A percentile compares a stretch with the other conserved stretches of the same genome.
Evolutionary conservation across 1,140 invertebrate species (phyloP).

Genomic region (Temnothorax longispinosus): DNA sequence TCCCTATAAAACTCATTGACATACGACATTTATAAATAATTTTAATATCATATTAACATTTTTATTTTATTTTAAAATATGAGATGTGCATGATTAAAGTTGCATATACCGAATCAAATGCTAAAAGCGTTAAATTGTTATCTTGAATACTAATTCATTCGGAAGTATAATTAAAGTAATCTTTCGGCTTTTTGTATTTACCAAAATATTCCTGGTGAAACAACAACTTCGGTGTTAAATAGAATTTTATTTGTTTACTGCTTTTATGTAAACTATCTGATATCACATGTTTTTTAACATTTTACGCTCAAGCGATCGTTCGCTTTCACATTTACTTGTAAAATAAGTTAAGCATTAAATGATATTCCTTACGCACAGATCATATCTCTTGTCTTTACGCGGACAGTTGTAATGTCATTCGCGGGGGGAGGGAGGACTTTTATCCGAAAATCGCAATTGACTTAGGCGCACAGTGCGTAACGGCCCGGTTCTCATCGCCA

Average conservation of each 20-base stretch:
- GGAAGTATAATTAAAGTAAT: not conserved
- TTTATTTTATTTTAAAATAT: slow-evolving; percentile 1
- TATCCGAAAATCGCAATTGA: slow-evolving; percentile 48
- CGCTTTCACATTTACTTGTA: not conserved
- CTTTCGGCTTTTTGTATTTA: not conserved
- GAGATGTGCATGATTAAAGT: not conserved
- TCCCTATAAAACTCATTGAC: not conserved
- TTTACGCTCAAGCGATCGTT: not conserved
- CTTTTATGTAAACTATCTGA: slow-evolving; percentile 14
- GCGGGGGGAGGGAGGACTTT: not conserved
- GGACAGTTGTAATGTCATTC: not conserved
- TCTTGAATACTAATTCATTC: not conserved
- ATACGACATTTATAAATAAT: not conserved
- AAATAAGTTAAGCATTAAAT: slow-evolving; percentile 42
- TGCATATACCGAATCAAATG: not conserved
- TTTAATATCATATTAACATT: not conserved
- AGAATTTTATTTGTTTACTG: slow-evolving; percentile 20
- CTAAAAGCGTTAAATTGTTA: slow-evolving; percentile 8
- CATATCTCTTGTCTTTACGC: not conserved
- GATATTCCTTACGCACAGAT: slow-evolving; percentile 1
- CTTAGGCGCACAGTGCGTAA: slow-evolving; percentile 37
- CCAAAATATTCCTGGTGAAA: not conserved
- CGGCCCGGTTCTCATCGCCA: slow-evolving; percentile 44
- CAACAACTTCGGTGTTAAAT: not conserved
- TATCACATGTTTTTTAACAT: slow-evolving; percentile 41